These are phyloP conservation scores for Stegophylla sp. DNA, from an alignment of 2,888 invertebrate species.

Conservation along the genomic window DNA sequence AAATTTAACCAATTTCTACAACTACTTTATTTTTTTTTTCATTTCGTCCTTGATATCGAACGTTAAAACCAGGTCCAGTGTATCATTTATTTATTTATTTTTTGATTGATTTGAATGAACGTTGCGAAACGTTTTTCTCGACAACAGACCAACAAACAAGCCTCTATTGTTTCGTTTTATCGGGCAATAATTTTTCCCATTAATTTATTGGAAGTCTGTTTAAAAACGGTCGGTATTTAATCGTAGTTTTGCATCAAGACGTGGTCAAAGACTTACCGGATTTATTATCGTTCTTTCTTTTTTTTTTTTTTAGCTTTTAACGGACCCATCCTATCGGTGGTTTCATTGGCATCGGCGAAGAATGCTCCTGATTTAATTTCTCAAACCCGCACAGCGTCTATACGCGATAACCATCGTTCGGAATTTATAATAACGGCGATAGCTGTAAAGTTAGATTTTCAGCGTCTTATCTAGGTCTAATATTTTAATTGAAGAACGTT, in stretches of 20 bases:
- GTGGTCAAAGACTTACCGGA: constrained; percentile 42
- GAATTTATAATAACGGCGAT: constrained; percentile 43
- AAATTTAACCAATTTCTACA: neutral
- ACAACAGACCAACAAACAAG: constrained; percentile 10
- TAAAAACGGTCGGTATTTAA: constrained; percentile 46
- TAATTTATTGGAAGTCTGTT: constrained; percentile 50
- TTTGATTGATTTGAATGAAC: constrained; percentile 50
- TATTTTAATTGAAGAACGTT: constrained; percentile 39
- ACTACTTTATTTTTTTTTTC: neutral
- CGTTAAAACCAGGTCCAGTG: neutral
- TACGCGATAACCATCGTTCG: constrained; percentile 46
- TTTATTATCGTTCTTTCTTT: constrained; percentile 39
- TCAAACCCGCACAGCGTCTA: neutral
- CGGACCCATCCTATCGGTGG: constrained; percentile 38
- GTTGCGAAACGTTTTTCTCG: neutral
- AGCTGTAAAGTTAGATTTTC: constrained; percentile 37
- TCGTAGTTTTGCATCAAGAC: constrained; percentile 49
- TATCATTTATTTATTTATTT: constrained; percentile 20
- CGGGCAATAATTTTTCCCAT: constrained; percentile 39
- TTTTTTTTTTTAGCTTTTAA: constrained; percentile 20
- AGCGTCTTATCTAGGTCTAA: constrained; percentile 30
- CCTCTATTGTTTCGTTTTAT: constrained; percentile 41
- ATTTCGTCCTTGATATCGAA: constrained; percentile 33
- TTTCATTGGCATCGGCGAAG: constrained; percentile 41
- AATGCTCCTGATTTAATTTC: constrained; percentile 54